Evolutionary conservation across 1,140 invertebrate species (phyloP), one percentile per base, ranked within the genome.

Genomic region (Daktulosphaira vitifoliae): DNA sequence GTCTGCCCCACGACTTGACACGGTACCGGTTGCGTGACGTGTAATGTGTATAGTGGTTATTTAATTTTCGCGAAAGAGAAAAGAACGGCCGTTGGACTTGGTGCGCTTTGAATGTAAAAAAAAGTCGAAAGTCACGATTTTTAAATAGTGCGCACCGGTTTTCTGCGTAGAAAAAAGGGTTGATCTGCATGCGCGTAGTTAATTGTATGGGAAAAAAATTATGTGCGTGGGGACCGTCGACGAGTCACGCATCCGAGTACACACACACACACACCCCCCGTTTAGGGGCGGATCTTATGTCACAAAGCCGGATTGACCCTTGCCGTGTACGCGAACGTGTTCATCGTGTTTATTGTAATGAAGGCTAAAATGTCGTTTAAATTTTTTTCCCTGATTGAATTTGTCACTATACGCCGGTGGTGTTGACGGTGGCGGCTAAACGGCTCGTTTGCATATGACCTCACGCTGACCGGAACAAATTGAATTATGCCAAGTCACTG

Each of bases 391-490:
- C 23, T 11, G 56, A 46, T 46, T 46, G 56, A 62, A 22, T 46
- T 33, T 15, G 16, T 33, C 42, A 25, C 37, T 18, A 29, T 16
- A 26, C 13, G 51, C 26, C 5, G 52, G 53, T 38, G 29, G 29
- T 33, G 29, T 22, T 20, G 52, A 20, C 29, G 51, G 29, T 11
- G 29, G 51, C 5, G 52, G 53, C 53, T 59, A 59, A 59, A 46
- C 56, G 42, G 56, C 42, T 46, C 54, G 54, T 59, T 59, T 33
- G 25, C 20, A 25, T 38, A 46, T 48, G 42, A 62, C 25, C 56
- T 46, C 56, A 48, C 56, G 56, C 56, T 62, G 56, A 62, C 56
- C 56, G 56, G 56, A 48, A 62, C 56, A 62, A 62, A 62, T 62
- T 29, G 56, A 62, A 62, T 62, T 33, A 62, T 48, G 56, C 56